Evolutionary conservation across 2,888 invertebrate genomes (phyloP), one percentile per base, ranked within the genome.

Genomic region (Ichneumoninae sp.): DNA sequence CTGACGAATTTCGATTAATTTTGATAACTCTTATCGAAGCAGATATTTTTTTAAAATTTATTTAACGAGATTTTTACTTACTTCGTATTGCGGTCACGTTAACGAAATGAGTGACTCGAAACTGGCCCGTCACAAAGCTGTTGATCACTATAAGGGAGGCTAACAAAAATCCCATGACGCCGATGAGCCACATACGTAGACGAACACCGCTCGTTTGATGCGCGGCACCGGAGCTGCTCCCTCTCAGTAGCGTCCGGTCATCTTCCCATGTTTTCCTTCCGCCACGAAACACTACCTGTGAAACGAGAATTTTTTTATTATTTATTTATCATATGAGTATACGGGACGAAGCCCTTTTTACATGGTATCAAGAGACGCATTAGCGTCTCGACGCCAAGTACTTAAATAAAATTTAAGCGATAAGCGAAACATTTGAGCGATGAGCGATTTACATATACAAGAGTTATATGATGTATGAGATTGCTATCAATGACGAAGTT

Each of bases 181-280:
- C 90, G 36, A 93, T 89, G 13, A 92, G 83, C 93, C 93, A 93
- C 89, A 88, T 90, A 86, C 86, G 89, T 76, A 90, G 33, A 63
- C 90, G 90, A 60, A 87, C 78, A 52, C 89, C 88, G 76, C 87
- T 85, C 50, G 86, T 90, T 40, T 87, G 87, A 83, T 83, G 83
- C 60, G 79, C 83, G 40, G 57, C 81, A 40, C 86, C 85, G 26
- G 83, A 73, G 50, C 26, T 69, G 83, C 65, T 71, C 73, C 33
- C 65, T 54, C 40, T 75, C 75, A 79, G 71, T 74, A 76, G 76
- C 36, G 63, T 47, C 26, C 82, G 70, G 50, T 86, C 87, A 69
- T 88, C 57, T 50, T 88, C 70, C 77, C 83, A 65, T 78, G 77
- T 36, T 83, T 76, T 87, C 57, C 81, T 88, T 47, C 85, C 87